Conservation (phyloP, 2,797 vertebrate species). For the Helostoma temminkii region DNA sequence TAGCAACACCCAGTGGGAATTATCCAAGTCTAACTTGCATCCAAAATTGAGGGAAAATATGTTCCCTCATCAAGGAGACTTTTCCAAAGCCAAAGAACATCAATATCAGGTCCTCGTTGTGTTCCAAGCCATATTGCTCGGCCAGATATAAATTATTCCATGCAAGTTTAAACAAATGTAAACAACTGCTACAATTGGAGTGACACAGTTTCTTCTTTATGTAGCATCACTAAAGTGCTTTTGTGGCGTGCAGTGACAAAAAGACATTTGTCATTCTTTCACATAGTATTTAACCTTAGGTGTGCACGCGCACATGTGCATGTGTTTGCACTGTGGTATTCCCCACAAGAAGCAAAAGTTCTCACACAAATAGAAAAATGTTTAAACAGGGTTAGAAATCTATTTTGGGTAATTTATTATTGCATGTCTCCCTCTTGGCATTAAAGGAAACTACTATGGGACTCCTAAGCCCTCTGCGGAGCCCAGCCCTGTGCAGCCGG, state of each 20-base stretch:
- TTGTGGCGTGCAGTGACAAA: not conserved
- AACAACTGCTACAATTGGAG: conserved; percentile 3
- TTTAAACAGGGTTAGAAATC: not conserved
- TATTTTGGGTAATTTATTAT: conserved; percentile 1
- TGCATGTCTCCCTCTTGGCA: not conserved
- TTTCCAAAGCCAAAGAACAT: conserved; percentile 11
- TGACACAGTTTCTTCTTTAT: conserved; percentile 10
- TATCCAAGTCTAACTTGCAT: not conserved
- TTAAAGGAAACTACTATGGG: conserved; percentile 95
- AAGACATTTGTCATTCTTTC: conserved; percentile 6
- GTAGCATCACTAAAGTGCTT: conserved; percentile 8
- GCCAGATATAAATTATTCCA: conserved; percentile 43
- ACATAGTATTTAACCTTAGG: conserved; percentile 5
- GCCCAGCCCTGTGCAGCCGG: conserved; percentile 95
- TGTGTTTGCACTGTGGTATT: not conserved
- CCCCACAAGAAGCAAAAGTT: too few species aligned
- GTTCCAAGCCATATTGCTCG: conserved; percentile 13
- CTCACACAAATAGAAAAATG: too few species aligned
- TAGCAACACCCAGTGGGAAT: not conserved
- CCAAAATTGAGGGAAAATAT: not conserved
- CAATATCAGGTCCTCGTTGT: conserved; percentile 12
- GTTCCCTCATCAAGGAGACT: conserved; percentile 9
- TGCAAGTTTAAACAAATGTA: conserved; percentile 8
- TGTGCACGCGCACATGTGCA: too few species aligned
- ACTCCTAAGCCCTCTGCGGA: conserved; percentile 97